Evolutionary conservation across 2,888 invertebrate species (phyloP).

Genomic region (Perizoma affinitatum): DNA sequence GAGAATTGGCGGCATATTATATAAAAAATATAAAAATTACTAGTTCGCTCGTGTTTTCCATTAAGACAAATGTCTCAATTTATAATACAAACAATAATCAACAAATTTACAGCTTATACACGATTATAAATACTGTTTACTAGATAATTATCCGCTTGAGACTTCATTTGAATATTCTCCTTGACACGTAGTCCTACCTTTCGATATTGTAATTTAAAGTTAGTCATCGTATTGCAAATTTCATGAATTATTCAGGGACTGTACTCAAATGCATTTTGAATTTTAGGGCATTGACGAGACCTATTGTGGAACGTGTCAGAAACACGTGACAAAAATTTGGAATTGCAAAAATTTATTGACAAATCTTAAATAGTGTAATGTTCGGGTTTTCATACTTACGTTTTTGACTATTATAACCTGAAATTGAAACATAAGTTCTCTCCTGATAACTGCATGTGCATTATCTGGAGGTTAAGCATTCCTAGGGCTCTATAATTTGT

Average conservation of each 20-base stretch:
- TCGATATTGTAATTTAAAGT: conserved; percentile 32
- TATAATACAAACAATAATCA: conserved; percentile 5
- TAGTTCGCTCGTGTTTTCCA: too few species aligned
- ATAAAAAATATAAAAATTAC: too few species aligned
- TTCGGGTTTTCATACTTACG: too few species aligned
- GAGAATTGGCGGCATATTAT: too few species aligned
- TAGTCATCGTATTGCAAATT: conserved; percentile 32
- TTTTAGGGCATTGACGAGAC: conserved; percentile 27
- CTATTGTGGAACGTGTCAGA: conserved; percentile 14
- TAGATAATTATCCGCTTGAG: conserved; percentile 23
- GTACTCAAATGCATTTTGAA: conserved; percentile 23
- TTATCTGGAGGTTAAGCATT: too few species aligned
- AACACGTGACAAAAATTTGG: conserved; percentile 15
- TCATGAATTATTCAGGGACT: conserved; percentile 29
- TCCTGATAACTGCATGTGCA: too few species aligned
- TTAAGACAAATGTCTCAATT: conserved; percentile 9
- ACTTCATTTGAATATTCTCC: conserved; percentile 34
- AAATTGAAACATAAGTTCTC: too few species aligned
- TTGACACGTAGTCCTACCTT: conserved; percentile 35
- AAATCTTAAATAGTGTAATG: not conserved
- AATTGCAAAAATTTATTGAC: not conserved
- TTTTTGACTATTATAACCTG: too few species aligned
- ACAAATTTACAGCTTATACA: conserved; percentile 8
- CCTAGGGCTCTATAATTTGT: too few species aligned
- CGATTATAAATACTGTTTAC: conserved; percentile 28